phyloP scores from a whole-genome alignment of 2,113 vertebrate genomes.

The Passer domesticus region DNA sequence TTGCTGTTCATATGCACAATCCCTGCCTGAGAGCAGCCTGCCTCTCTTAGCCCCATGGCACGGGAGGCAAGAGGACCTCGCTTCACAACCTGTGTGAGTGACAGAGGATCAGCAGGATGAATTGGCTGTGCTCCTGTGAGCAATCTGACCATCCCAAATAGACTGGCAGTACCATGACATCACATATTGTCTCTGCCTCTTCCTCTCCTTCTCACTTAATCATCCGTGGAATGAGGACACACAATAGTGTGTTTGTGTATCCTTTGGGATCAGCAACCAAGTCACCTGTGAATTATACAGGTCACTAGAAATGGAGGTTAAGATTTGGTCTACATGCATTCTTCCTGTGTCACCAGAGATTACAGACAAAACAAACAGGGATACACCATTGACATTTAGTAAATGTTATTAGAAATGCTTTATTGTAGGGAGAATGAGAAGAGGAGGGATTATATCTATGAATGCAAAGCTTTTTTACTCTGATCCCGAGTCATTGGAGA shows the following conservation, averaged over 20 bases:
- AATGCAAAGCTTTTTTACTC: neutral
- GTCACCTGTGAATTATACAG: slow-evolving; percentile 45
- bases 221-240: slow-evolving; percentile 39
- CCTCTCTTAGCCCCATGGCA: neutral
- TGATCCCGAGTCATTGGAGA: neutral
- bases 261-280: slow-evolving; percentile 21
- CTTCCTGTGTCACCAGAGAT: slow-evolving; percentile 1
- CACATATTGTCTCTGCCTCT: neutral
- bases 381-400: neutral
- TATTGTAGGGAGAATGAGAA: neutral
- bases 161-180: neutral
- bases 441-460: neutral
- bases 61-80: neutral
- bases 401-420: neutral
- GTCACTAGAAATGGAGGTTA: slow-evolving; percentile 42
- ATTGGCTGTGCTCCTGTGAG: neutral
- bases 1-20: neutral
- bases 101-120: slow-evolving; percentile 8
- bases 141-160: slow-evolving; percentile 15
- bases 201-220: slow-evolving; percentile 48
- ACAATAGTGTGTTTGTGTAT: neutral
- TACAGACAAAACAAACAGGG: slow-evolving; percentile 1
- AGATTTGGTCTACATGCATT: neutral
- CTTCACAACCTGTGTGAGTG: neutral
- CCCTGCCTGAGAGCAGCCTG: neutral